Evolutionary conservation across 2,113 vertebrate genomes (phyloP).

Genomic region (Grantiella picta): DNA sequence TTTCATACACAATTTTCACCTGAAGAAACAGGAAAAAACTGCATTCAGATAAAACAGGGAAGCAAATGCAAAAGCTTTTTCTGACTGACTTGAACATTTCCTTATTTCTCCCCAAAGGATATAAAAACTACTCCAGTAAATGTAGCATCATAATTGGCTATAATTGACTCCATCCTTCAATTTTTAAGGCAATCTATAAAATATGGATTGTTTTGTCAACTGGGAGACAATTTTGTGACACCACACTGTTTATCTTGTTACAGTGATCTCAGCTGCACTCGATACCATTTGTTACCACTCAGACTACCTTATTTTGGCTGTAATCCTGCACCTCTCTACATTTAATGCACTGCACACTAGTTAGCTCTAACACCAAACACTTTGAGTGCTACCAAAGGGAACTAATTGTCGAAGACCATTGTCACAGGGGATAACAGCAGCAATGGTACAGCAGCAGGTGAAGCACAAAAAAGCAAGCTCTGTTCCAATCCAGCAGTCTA

Average conservation of each 20-base stretch:
- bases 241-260: conserved; percentile 57
- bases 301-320: conserved; percentile 40
- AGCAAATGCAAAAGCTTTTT: conserved; percentile 53
- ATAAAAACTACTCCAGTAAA: conserved; percentile 68
- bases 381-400: background rate
- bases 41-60: background rate
- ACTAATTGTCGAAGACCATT: background rate
- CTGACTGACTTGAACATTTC: conserved; percentile 67
- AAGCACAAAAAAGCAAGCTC: background rate
- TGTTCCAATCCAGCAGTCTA: background rate
- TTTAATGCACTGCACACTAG: background rate
- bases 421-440: background rate
- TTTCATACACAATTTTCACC: background rate
- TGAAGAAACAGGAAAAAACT: conserved; percentile 10
- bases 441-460: background rate
- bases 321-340: background rate
- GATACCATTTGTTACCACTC: conserved; percentile 19
- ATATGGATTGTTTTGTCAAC: conserved; percentile 74
- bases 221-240: conserved; percentile 73
- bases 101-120: conserved; percentile 72
- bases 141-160: conserved; percentile 72
- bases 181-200: conserved; percentile 76
- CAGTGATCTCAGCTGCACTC: conserved; percentile 55
- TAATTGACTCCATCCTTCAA: conserved; percentile 76
- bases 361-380: background rate